Conservation (phyloP, 1,140 invertebrate species). For the Chrysoperla carnea region DNA sequence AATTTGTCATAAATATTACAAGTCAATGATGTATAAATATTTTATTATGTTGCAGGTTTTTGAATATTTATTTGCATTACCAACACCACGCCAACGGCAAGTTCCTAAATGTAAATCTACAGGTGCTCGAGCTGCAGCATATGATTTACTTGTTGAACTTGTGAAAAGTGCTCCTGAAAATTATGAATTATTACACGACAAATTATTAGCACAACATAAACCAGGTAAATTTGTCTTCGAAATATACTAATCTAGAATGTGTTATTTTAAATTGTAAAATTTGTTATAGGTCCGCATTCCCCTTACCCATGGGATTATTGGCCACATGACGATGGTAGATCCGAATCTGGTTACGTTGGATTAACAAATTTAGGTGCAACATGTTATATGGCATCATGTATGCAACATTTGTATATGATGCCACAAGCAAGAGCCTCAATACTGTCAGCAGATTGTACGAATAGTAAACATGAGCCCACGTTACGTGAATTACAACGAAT, state of each 20-base stretch:
- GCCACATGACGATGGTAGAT: slow-evolving; percentile 85
- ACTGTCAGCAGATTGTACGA: slow-evolving; percentile 39
- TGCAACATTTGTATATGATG: slow-evolving; percentile 95
- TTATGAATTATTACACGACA: slow-evolving; percentile 65
- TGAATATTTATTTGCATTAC: slow-evolving; percentile 76
- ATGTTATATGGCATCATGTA: slow-evolving; percentile 93
- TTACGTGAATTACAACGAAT: slow-evolving; percentile 78
- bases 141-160: slow-evolving; percentile 76
- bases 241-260: background rate
- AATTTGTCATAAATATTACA: too few relatives aligned
- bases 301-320: slow-evolving; percentile 93
- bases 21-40: too few relatives aligned
- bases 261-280: slow-evolving; percentile 1
- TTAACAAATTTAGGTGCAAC: slow-evolving; percentile 88
- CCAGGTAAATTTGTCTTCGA: slow-evolving; percentile 33
- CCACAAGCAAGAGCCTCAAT: slow-evolving; percentile 74
- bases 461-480: slow-evolving; percentile 58
- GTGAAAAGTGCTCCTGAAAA: slow-evolving; percentile 71
- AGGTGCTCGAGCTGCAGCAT: slow-evolving; percentile 70
- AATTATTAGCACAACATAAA: slow-evolving; percentile 69
- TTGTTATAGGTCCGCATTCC: slow-evolving; percentile 45
- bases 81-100: slow-evolving; percentile 64
- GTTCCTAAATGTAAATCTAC: slow-evolving; percentile 87
- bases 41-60: slow-evolving; percentile 47
- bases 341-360: slow-evolving; percentile 87